phyloP scores from a whole-genome alignment of 2,888 invertebrate genomes.

The Limnephilus auricula region DNA sequence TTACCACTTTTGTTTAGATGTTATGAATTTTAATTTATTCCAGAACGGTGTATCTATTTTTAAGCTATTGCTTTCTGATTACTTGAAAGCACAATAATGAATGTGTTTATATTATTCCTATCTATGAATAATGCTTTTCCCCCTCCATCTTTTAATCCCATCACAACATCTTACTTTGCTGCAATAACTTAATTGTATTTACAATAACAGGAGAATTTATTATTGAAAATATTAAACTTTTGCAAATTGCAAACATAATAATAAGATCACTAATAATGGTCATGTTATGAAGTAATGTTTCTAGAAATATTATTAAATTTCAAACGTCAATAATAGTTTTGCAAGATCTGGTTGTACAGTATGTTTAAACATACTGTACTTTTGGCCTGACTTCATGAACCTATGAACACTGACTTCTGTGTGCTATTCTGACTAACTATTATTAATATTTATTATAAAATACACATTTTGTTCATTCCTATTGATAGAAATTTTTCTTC shows the following conservation, averaged over 20 bases:
- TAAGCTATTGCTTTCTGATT: too few relatives aligned
- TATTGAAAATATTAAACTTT: not conserved
- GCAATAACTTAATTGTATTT: too few relatives aligned
- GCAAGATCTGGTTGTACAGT: too few relatives aligned
- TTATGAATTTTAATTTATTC: too few relatives aligned
- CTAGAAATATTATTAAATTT: not conserved
- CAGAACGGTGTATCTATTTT: too few relatives aligned
- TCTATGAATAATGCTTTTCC: too few relatives aligned
- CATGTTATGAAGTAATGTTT: not conserved
- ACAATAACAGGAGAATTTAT: too few relatives aligned
- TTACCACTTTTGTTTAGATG: too few relatives aligned
- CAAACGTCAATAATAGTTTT: not conserved
- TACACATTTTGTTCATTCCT: not conserved
- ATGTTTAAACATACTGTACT: not conserved
- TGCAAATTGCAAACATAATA: not conserved
- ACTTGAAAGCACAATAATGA: too few relatives aligned
- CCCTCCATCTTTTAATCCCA: too few relatives aligned
- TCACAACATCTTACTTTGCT: too few relatives aligned
- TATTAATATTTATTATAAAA: not conserved
- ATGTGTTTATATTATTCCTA: too few relatives aligned
- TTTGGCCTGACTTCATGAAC: not conserved
- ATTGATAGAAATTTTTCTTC: not conserved
- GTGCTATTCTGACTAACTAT: not conserved
- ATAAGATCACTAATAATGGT: not conserved
- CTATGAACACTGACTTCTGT: not conserved